Evolutionary conservation across 2,797 vertebrate genomes (phyloP), one percentile per base, ranked within the genome.

Genomic region (Tenualosa thibaudeaui): DNA sequence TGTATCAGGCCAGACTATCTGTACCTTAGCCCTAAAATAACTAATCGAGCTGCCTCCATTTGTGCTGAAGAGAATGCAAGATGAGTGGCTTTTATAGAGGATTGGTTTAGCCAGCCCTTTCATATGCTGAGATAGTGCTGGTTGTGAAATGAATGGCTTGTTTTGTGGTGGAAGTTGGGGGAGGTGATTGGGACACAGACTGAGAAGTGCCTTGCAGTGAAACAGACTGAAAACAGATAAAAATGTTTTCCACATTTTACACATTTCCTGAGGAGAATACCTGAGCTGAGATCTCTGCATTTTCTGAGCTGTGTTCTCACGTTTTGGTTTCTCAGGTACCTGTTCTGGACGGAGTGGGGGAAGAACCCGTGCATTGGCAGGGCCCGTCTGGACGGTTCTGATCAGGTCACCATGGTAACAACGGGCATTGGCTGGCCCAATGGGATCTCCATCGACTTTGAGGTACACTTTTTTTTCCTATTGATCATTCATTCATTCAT

Each of bases 311-410:
- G 46, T 1, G 1, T 31, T 31, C 31, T 31, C 31, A 31, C 62
- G 15, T 86, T 81, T 82, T 62, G 13, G 43, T 49, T 86, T 86
- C 3, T 22, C 92, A 99, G 98, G 89, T 98, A 97, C 93, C 96
- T 99, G 84, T 99, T 99, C 93, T 99, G 98, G 98, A 98, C 97
- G 17, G 98, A 99, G 91, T 99, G 98, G 98, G 98, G 98, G 13
- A 97, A 98, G 91, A 97, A 95, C 90, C 97, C 98, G 3, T 98
- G 97, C 89, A 98, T 99, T 85, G 98, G 97, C 83, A 97, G 96
- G 89, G 96, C 98, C 58, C 97, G 93, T 54, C 93, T 99, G 86
- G 98, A 99, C 56, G 98, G 98, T 15, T 99, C 98, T 1, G 97
- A 99, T 91, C 98, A 98, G 89, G 95, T 97, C 71, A 95, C 97